These are phyloP conservation scores for Meloidogyne chitwoodi DNA, from an alignment of 1,140 invertebrate species.

Conservation along the genomic window DNA sequence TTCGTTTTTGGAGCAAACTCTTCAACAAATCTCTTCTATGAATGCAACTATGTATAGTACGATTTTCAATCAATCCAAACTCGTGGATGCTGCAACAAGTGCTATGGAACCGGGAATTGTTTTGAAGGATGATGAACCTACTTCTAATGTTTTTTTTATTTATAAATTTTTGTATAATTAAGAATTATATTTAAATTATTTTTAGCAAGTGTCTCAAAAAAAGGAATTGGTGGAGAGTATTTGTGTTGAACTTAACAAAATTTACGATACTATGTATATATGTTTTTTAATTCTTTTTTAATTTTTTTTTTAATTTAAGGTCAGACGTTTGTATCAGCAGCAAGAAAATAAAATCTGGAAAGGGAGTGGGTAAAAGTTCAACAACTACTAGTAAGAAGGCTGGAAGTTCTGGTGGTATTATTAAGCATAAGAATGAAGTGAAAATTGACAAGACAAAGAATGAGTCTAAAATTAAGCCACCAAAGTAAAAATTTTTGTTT, in stretches of 20 bases:
- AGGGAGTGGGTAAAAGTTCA: not conserved
- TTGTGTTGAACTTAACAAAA: not conserved
- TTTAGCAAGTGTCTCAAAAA: not conserved
- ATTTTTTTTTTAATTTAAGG: not conserved
- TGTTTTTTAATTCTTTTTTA: not conserved
- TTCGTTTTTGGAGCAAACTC: not conserved
- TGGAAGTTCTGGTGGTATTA: not conserved
- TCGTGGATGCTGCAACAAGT: not conserved
- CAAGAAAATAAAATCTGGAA: not conserved
- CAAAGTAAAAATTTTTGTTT: too few relatives aligned
- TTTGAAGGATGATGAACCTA: not conserved
- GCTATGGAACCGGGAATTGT: not conserved
- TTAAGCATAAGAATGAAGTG: not conserved
- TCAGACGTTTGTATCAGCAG: not conserved
- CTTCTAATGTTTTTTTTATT: not conserved
- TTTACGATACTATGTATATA: not conserved
- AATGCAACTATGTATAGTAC: not conserved
- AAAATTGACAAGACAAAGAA: not conserved
- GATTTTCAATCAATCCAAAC: not conserved
- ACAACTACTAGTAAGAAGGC: not conserved
- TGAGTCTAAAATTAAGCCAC: not conserved
- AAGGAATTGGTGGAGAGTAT: not conserved
- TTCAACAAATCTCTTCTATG: not conserved
- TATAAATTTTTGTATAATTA: not conserved
- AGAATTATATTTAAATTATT: not conserved